A percentile compares a stretch with the other conserved stretches of the same genome.
phyloP scores from a whole-genome alignment of 2,113 vertebrate species.

The Crotalus viridis region DNA sequence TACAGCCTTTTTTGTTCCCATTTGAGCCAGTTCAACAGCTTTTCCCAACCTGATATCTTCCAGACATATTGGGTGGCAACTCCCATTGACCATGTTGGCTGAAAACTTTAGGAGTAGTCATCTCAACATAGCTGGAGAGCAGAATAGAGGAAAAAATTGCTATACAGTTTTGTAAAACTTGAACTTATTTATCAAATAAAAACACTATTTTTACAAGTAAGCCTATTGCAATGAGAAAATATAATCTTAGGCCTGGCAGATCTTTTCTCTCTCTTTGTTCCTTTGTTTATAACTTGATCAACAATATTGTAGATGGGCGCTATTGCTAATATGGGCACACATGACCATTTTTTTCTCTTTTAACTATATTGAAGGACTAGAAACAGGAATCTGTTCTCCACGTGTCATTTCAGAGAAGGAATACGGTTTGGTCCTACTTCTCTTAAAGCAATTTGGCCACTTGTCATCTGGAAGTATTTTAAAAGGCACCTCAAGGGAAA shows the following conservation, averaged over 20 bases:
- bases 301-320: background rate
- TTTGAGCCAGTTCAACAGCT: background rate
- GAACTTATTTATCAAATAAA: background rate
- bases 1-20: background rate
- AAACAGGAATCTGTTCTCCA: conserved; percentile 8
- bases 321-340: rapidly evolving
- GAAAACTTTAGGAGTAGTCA: background rate
- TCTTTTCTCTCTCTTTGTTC: background rate
- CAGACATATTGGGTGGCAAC: background rate
- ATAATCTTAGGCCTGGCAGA: background rate
- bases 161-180: background rate
- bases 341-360: background rate
- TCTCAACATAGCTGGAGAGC: background rate
- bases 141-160: background rate
- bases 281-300: background rate
- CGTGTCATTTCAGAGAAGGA: conserved; percentile 21
- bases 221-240: background rate
- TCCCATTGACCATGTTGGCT: background rate
- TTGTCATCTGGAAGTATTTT: conserved; percentile 80
- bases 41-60: background rate
- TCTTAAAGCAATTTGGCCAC: conserved; percentile 57
- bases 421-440: conserved; percentile 28
- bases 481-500: conserved; percentile 72
- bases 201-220: background rate
- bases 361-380: background rate